phyloP scores from a whole-genome alignment of 2,888 invertebrate species.

The Polymixis flavicincta region DNA sequence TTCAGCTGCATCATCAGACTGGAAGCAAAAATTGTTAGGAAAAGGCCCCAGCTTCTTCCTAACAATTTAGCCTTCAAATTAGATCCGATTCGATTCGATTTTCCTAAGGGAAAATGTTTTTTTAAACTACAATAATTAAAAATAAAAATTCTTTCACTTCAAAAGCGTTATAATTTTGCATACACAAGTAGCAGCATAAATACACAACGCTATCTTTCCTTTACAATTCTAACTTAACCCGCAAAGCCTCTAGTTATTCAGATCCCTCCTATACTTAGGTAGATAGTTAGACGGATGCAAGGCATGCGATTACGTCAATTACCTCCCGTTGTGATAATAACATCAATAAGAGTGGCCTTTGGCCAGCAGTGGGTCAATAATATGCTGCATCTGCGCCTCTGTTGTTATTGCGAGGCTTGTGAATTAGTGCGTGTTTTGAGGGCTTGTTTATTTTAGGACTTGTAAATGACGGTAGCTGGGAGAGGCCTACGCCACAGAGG shows the following conservation, averaged over 20 bases:
- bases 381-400: slow-evolving; percentile 51
- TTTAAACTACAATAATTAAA: no score
- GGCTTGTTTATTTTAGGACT: slow-evolving; percentile 55
- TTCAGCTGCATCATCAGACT: no score
- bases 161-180: not conserved
- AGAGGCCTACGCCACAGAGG: no score
- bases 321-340: slow-evolving; percentile 72
- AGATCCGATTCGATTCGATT: no score
- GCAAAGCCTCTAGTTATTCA: slow-evolving; percentile 60
- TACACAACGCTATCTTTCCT: not conserved
- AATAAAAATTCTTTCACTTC: no score
- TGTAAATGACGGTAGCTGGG: no score
- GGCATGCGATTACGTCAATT: slow-evolving; percentile 70
- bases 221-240: slow-evolving; percentile 26
- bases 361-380: slow-evolving; percentile 69
- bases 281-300: slow-evolving; percentile 63
- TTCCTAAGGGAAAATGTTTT: no score
- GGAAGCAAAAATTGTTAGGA: no score
- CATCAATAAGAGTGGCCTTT: slow-evolving; percentile 67
- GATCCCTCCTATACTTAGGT: slow-evolving; percentile 56
- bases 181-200: slow-evolving; percentile 2
- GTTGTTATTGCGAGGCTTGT: slow-evolving; percentile 46
- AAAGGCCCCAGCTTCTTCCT: no score
- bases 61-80: no score
- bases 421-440: slow-evolving; percentile 41